These are phyloP conservation scores for Sphinx pinastri DNA, from an alignment of 2,888 invertebrate genomes.

Conservation along the genomic window DNA sequence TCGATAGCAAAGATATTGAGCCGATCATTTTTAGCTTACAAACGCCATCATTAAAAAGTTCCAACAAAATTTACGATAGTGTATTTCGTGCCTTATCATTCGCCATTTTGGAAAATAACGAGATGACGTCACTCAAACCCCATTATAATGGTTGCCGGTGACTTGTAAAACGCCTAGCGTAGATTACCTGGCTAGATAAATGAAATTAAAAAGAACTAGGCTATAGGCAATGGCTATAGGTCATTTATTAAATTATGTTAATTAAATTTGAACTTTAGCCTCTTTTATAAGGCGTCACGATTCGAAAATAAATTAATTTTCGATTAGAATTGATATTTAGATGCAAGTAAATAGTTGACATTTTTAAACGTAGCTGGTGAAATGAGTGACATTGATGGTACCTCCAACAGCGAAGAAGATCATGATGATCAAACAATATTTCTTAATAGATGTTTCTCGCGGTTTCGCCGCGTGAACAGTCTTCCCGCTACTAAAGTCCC, in stretches of 20 bases:
- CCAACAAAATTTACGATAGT: constrained; percentile 23
- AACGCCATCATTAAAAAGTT: neutral
- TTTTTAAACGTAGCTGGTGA: neutral
- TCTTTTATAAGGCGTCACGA: neutral
- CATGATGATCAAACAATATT: no score
- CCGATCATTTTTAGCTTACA: no score
- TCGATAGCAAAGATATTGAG: no score
- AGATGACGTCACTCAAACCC: constrained; percentile 18
- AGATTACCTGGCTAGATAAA: neutral
- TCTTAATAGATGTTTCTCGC: no score
- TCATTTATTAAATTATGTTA: neutral
- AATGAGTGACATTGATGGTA: no score
- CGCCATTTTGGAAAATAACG: constrained; percentile 11
- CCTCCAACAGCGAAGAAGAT: no score
- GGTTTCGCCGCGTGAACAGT: no score
- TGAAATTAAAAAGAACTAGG: constrained; percentile 12
- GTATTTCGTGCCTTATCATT: constrained; percentile 29
- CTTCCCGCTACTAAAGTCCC: no score
- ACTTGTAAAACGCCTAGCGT: constrained; percentile 22
- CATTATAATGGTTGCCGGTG: constrained; percentile 28
- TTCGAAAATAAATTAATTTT: neutral
- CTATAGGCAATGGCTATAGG: neutral
- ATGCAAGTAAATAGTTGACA: no score
- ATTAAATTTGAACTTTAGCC: neutral
- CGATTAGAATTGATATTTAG: neutral